Evolutionary conservation across 2,888 invertebrate species (phyloP).

Genomic region (Beris chalybata): DNA sequence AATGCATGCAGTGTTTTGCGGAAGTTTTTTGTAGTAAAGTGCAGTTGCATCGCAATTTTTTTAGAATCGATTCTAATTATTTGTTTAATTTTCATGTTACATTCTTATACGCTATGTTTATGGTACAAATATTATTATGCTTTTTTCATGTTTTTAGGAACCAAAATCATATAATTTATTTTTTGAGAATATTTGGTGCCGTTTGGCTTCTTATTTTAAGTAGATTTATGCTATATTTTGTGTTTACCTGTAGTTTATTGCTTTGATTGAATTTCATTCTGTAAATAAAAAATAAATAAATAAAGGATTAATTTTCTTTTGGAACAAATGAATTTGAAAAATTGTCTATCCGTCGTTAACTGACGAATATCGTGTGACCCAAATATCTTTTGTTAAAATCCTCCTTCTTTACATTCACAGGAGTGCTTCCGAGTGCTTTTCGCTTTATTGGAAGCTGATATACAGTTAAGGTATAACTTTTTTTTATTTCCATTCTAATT

Average conservation of each 20-base stretch:
- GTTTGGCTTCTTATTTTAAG: constrained; percentile 21
- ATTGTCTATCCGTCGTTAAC: background rate
- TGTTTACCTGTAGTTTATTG: constrained; percentile 39
- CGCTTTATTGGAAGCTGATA: too few relatives aligned
- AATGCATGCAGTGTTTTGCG: too few relatives aligned
- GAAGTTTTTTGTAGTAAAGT: too few relatives aligned
- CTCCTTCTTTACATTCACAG: too few relatives aligned
- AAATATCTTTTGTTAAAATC: too few relatives aligned
- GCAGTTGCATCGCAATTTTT: too few relatives aligned
- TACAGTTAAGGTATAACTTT: too few relatives aligned
- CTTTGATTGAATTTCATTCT: constrained; percentile 40
- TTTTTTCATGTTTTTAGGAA: constrained; percentile 34
- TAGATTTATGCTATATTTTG: constrained; percentile 16
- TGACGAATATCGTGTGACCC: too few relatives aligned
- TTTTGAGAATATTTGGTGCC: constrained; percentile 30
- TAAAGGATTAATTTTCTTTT: background rate
- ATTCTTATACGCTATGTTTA: background rate
- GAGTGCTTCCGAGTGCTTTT: too few relatives aligned
- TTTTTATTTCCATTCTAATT: too few relatives aligned
- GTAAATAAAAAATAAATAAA: constrained; percentile 33
- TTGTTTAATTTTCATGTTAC: too few relatives aligned
- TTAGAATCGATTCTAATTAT: too few relatives aligned
- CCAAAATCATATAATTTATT: constrained; percentile 33
- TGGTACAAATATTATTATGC: constrained; percentile 16
- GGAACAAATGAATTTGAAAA: background rate